Evolutionary conservation across 2,888 invertebrate species (phyloP).

Genomic region (Platerodrilus igneus): DNA sequence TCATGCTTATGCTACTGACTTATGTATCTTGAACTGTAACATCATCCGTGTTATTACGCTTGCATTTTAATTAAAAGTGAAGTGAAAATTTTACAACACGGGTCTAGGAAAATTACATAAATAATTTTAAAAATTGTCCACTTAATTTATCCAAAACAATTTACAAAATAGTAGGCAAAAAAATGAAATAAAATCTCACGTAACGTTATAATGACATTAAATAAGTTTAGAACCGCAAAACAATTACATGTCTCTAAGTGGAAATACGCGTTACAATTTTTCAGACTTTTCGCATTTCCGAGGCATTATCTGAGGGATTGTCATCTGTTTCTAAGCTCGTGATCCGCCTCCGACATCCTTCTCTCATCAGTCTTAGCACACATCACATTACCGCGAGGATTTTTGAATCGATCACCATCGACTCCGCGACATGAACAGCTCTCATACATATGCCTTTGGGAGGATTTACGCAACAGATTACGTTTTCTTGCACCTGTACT

Average conservation of each 20-base stretch:
- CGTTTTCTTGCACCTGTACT: conserved; percentile 16
- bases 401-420: conserved; percentile 30
- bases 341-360: conserved; percentile 42
- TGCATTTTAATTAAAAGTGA: too few species aligned
- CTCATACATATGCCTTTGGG: conserved; percentile 8
- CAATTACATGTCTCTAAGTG: conserved; percentile 11
- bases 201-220: too few species aligned
- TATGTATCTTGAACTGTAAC: too few species aligned
- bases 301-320: conserved; percentile 37
- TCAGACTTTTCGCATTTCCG: conserved; percentile 37
- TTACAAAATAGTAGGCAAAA: too few species aligned
- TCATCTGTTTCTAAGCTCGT: conserved; percentile 36
- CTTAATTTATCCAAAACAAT: too few species aligned
- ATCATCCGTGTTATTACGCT: too few species aligned
- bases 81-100: too few species aligned
- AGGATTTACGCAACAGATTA: conserved; percentile 10
- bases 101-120: too few species aligned
- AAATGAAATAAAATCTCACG: too few species aligned
- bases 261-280: conserved; percentile 27
- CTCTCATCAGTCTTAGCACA: conserved; percentile 39
- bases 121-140: too few species aligned
- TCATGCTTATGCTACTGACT: too few species aligned
- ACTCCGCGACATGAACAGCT: neutral
- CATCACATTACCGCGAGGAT: conserved; percentile 31
- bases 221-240: too few species aligned